A percentile compares a stretch with the other conserved stretches of the same genome.
Evolutionary conservation across 2,888 invertebrate species (phyloP).

Genomic region (Drosophila kanekoi): DNA sequence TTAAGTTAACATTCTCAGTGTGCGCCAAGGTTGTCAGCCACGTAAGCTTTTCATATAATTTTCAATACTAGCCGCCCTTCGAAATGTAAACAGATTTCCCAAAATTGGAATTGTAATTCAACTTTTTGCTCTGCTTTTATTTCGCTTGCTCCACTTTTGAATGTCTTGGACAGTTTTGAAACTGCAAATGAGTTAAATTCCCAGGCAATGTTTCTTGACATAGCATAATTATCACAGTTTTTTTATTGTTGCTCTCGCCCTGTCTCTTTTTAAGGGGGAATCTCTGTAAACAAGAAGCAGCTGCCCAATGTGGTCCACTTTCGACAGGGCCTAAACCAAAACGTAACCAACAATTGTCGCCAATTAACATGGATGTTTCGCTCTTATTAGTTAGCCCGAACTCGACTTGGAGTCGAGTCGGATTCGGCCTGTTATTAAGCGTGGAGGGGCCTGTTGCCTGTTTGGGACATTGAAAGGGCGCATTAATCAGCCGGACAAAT

Average conservation of each 20-base stretch:
- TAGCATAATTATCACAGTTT: slow-evolving; percentile 57
- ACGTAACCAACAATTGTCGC: slow-evolving; percentile 72
- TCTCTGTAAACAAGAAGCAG: slow-evolving; percentile 40
- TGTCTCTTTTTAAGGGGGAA: slow-evolving; percentile 6
- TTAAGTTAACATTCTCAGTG: background rate
- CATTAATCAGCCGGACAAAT: slow-evolving; percentile 74
- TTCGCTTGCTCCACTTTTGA: slow-evolving; percentile 15
- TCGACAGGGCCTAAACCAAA: slow-evolving; percentile 22
- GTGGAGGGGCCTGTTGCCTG: slow-evolving; percentile 12
- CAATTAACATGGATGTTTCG: slow-evolving; percentile 63
- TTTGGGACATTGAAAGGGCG: slow-evolving; percentile 41
- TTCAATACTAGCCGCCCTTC: background rate
- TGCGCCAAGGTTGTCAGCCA: background rate
- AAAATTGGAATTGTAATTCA: background rate
- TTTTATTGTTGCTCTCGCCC: background rate
- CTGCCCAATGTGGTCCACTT: slow-evolving; percentile 49
- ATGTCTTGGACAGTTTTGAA: background rate
- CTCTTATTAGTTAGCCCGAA: slow-evolving; percentile 35
- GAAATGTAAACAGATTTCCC: slow-evolving; percentile 5
- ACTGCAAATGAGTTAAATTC: slow-evolving; percentile 54
- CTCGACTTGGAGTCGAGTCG: background rate
- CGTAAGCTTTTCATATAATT: background rate
- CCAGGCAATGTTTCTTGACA: slow-evolving; percentile 42
- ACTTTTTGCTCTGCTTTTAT: slow-evolving; percentile 6
- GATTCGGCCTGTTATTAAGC: slow-evolving; percentile 40